Conservation (phyloP, 2,888 invertebrate species). For the Creontiades dilutus region DNA sequence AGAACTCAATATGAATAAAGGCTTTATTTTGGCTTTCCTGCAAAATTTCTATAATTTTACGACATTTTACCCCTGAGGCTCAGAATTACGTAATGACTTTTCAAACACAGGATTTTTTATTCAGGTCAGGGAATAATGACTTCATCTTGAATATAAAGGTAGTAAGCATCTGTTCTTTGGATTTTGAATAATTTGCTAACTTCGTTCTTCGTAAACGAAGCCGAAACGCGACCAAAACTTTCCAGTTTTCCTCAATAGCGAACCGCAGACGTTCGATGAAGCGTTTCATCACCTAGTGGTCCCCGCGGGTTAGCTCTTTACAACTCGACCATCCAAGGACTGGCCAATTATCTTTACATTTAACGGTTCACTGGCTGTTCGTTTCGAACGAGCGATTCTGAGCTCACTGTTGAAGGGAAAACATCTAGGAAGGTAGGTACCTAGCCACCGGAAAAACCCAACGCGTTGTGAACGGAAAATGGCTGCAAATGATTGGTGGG, state of each 20-base stretch:
- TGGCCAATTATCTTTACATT: conserved; percentile 28
- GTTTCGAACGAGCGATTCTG: background rate
- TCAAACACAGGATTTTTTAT: too few relatives aligned
- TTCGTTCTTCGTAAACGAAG: too few relatives aligned
- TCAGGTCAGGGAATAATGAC: too few relatives aligned
- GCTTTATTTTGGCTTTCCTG: too few relatives aligned
- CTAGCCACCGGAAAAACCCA: conserved; percentile 4
- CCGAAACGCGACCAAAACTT: background rate
- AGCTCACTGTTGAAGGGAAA: background rate
- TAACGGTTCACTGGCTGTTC: conserved; percentile 13
- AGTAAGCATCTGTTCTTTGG: too few relatives aligned
- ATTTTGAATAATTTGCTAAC: too few relatives aligned
- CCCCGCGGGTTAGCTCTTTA: background rate
- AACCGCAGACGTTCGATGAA: background rate
- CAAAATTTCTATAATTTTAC: too few relatives aligned
- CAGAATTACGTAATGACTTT: too few relatives aligned
- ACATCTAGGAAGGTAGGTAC: background rate
- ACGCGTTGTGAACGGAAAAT: background rate
- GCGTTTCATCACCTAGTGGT: background rate
- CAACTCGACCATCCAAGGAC: background rate
- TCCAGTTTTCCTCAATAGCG: background rate
- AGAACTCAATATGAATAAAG: too few relatives aligned
- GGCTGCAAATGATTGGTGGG: too few relatives aligned
- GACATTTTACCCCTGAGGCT: too few relatives aligned
- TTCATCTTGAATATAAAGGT: too few relatives aligned